Percentiles rank a stretch among this genome's conserved stretches.
phyloP scores from a whole-genome alignment of 2,797 vertebrate species.

The Emydoidea blandingii region DNA sequence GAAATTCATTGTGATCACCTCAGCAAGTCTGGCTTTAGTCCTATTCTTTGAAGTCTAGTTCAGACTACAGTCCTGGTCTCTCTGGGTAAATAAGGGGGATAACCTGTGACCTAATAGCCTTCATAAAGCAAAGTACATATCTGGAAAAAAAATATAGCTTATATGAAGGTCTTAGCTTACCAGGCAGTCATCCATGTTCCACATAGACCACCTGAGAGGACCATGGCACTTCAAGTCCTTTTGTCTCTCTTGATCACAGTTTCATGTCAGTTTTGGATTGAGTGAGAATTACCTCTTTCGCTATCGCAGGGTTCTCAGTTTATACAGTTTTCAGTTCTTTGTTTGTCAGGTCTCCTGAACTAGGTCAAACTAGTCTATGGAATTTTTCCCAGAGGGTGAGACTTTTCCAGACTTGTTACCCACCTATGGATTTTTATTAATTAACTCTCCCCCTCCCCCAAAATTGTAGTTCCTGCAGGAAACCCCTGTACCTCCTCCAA shows the following conservation, averaged over 20 bases:
- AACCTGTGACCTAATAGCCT: background rate
- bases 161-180: background rate
- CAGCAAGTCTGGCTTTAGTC: too few relatives aligned
- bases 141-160: background rate
- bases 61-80: too few relatives aligned
- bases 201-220: too few relatives aligned
- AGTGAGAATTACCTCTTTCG: background rate
- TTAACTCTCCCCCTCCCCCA: too few relatives aligned
- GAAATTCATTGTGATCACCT: too few relatives aligned
- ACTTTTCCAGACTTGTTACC: too few relatives aligned
- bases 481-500: background rate
- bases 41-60: too few relatives aligned
- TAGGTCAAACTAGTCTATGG: background rate
- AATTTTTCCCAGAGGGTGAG: background rate
- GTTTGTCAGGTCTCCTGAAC: background rate
- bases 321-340: background rate
- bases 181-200: background rate
- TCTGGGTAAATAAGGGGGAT: background rate
- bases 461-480: background rate
- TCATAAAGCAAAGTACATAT: background rate
- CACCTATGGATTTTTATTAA: background rate
- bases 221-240: too few relatives aligned
- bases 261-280: background rate
- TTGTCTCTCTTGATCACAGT: background rate
- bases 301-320: background rate